Evolutionary conservation across 2,113 vertebrate species (phyloP), one percentile per base, ranked within the genome.

Genomic region (Epinephelus moara): DNA sequence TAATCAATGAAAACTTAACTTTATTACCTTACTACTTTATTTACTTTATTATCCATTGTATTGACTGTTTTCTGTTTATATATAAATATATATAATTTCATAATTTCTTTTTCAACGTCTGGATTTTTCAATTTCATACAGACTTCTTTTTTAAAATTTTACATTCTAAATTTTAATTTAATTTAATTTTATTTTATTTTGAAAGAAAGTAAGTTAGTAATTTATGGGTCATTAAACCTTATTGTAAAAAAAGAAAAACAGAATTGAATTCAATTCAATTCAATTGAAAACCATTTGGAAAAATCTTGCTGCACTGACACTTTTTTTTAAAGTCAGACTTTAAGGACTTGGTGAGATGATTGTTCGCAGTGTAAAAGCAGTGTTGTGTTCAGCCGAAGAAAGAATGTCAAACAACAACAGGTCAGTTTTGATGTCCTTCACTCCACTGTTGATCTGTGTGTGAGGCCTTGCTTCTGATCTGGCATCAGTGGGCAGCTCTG

Each of bases 381-480:
- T 45, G 42, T 45, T 37, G 33, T 37, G 33, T 37, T 37, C 33
- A 70, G 4, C 17, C 7, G 19, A n/a, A 49, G 66, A 50, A 67
- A 62, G 62, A 81, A 85, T 69, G 66, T 10, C 19, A 37, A 80
- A 79, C 60, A 85, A 73, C 73, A 81, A 52, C 60, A 70, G 72
- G 70, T 79, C 52, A 12, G 50, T 79, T 72, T 59, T 37, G 62
- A 37, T 13, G 67, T 80, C 74, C 61, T 37, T 79, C 62, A 14
- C 45, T 75, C 33, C 50, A 14, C 61, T 27, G 80, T 25, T 80
- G 87, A 85, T 84, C 66, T 23, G 77, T 56, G 84, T 89, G 86
- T 89, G 92, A 82, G 92, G 84, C 91, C 91, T 57, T 82, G 27
- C 71, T 69, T 75, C 74, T 85, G 82, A 90, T 88, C 92, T 88